A percentile compares a stretch with the other conserved stretches of the same genome.
phyloP scores from a whole-genome alignment of 2,113 vertebrate genomes.

The Cinclus cinclus region DNA sequence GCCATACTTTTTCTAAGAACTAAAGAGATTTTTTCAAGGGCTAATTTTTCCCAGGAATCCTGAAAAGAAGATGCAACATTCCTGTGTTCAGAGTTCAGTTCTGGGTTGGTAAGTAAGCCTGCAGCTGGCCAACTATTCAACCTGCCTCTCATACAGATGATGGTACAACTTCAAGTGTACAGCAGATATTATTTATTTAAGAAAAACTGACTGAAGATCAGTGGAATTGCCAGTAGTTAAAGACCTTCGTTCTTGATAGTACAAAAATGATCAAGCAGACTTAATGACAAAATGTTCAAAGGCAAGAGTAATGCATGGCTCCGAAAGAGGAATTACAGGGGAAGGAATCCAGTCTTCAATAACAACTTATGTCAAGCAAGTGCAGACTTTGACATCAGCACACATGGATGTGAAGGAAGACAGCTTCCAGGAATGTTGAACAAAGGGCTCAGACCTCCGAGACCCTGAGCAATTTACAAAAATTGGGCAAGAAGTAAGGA shows the following conservation, averaged over 20 bases:
- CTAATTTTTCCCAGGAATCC: background rate
- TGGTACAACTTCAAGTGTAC: background rate
- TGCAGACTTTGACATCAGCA: background rate
- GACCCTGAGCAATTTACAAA: background rate
- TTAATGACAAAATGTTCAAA: background rate
- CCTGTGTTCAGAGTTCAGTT: background rate
- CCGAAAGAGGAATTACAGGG: background rate
- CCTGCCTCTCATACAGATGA: background rate
- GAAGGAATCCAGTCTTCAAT: background rate
- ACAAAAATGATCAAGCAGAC: slow-evolving; percentile 6
- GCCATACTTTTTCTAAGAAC: background rate
- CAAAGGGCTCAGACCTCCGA: background rate
- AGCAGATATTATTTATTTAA: background rate
- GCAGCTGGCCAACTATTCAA: background rate
- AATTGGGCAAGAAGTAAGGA: background rate
- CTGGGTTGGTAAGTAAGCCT: background rate
- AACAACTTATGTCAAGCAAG: background rate
- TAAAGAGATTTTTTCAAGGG: background rate
- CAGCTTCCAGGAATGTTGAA: background rate
- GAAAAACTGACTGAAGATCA: slow-evolving; percentile 1
- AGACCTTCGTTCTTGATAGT: background rate
- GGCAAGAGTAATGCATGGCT: background rate
- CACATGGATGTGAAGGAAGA: background rate
- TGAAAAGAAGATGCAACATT: background rate
- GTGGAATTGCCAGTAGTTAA: background rate